Percentiles rank a stretch among this genome's conserved stretches.
Evolutionary conservation across 1,140 invertebrate genomes (phyloP).

Genomic region (Drosophila pachea): DNA sequence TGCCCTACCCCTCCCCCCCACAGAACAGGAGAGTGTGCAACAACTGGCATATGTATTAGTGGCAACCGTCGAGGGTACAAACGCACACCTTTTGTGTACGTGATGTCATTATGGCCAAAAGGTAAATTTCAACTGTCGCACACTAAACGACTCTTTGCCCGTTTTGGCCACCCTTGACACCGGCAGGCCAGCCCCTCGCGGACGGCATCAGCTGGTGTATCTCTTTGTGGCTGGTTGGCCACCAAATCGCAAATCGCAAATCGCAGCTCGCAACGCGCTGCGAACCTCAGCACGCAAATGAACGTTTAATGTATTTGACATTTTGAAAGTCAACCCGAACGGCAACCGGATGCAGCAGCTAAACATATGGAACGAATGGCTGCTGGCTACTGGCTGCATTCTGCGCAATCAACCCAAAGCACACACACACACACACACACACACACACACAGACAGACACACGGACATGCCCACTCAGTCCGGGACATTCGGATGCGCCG

Average conservation of each 20-base stretch:
- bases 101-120: slow-evolving; percentile 76
- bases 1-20: slow-evolving; percentile 49
- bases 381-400: slow-evolving; percentile 9
- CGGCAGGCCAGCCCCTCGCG: background rate
- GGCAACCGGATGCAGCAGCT: slow-evolving; percentile 59
- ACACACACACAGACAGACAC: background rate
- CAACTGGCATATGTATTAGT: slow-evolving; percentile 65
- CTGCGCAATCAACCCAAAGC: slow-evolving; percentile 14
- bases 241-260: slow-evolving; percentile 60
- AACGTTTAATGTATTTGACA: slow-evolving; percentile 76
- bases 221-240: slow-evolving; percentile 62
- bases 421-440: background rate
- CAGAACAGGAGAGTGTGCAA: slow-evolving; percentile 54
- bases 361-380: slow-evolving; percentile 53
- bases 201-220: slow-evolving; percentile 29
- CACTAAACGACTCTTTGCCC: slow-evolving; percentile 70
- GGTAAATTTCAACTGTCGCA: slow-evolving; percentile 74
- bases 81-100: slow-evolving; percentile 75
- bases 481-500: slow-evolving; percentile 15
- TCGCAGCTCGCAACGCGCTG: slow-evolving; percentile 13
- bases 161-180: slow-evolving; percentile 14
- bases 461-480: slow-evolving; percentile 1
- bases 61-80: slow-evolving; percentile 31
- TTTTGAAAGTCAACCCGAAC: slow-evolving; percentile 74
- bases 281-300: slow-evolving; percentile 60